Conservation (phyloP, 2,113 vertebrate species). For the Corydoras maculifer region DNA sequence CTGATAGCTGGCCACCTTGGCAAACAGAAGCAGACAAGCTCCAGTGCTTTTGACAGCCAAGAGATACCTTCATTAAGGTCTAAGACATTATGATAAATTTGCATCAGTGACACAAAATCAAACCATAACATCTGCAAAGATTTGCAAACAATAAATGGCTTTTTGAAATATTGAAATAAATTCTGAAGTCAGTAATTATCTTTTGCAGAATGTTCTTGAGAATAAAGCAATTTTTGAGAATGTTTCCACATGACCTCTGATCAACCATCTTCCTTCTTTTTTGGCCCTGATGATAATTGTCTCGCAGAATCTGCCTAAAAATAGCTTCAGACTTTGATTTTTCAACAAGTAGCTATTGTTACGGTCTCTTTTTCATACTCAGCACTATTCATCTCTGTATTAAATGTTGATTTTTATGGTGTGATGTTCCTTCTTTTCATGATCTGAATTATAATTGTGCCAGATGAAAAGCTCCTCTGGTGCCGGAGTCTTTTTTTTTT, state of each 20-base stretch:
- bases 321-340: neutral
- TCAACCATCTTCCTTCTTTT: too few species aligned
- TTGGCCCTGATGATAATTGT: too few species aligned
- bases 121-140: conserved; percentile 1
- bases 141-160: too few species aligned
- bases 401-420: conserved; percentile 21
- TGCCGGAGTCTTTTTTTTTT: neutral
- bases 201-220: too few species aligned
- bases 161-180: too few species aligned
- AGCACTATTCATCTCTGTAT: conserved; percentile 20
- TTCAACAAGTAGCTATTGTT: neutral
- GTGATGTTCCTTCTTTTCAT: conserved; percentile 5
- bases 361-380: neutral
- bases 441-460: conserved; percentile 10
- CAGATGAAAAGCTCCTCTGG: conserved; percentile 30
- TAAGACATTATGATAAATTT: conserved; percentile 34
- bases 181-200: too few species aligned
- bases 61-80: conserved; percentile 55
- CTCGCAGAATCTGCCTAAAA: too few species aligned
- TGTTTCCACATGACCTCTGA: too few species aligned
- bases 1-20: conserved; percentile 60
- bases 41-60: conserved; percentile 62
- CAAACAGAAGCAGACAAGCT: conserved; percentile 70
- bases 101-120: neutral
- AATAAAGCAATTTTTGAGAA: too few species aligned